Evolutionary conservation across 37 sponge, comb jelly and placozoan species (phyloP), one percentile per base, ranked within the genome.

Genomic region (Theonella swinhoei): DNA sequence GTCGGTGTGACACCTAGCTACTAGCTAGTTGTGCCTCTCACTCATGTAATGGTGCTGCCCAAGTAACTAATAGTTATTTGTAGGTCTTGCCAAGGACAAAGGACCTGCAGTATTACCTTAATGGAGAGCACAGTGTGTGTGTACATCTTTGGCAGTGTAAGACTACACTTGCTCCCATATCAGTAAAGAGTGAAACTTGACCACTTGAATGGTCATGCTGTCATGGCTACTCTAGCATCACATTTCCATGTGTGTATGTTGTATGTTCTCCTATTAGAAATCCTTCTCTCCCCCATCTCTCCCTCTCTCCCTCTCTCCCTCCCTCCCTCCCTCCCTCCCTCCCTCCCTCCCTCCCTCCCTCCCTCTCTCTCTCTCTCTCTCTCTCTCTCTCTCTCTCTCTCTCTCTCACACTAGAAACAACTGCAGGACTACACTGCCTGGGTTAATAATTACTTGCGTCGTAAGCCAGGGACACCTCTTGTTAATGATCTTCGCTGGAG

Each of bases 371-470:
- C 76, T 43, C 76, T 32, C 43, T 41, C 76, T 14, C 76, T 41
- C 58, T 41, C 76, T 75, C 41, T 28, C 75, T 37, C 75, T 36
- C 75, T 36, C 38, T n/a, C 38, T 14, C 38, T n/a, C n/a, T 40
- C 43, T 7, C 75, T 37, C 75, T 73, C 42, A 1, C 34, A 35
- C 35, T 38, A 86, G 92, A 84, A 84, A 41, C 95, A 94, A 62
- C 75, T 94, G 43, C 85, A 91, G 40, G 95, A 90, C 54, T 94
- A 94, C 86, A 77, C 92, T 24, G 79, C 89, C 4, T 94, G 95
- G 95, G 85, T 94, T n/a, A 94, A 94, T 68, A 91, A 87, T 59
- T 91, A 94, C 85, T 79, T 94, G 34, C 87, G 84, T 78, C 68
- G 88, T 70, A 70, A 64, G 62, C 86, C 95, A 0, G 83, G 87